A percentile compares a stretch with the other conserved stretches of the same genome.
These are phyloP conservation scores for Oreotrochilus melanogaster DNA, from an alignment of 2,113 vertebrate genomes.

Conservation along the genomic window DNA sequence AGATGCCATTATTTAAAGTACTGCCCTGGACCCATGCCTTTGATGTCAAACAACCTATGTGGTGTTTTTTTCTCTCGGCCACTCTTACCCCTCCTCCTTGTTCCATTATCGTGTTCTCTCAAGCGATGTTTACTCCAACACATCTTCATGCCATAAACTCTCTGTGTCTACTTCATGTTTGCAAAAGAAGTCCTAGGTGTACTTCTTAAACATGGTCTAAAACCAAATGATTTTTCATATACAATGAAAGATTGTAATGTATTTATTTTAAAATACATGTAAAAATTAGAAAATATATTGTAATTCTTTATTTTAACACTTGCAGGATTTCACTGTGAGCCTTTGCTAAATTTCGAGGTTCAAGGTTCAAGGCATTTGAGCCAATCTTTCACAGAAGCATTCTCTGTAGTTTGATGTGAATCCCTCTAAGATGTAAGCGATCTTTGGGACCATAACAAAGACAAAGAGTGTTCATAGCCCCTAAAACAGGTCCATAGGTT, in stretches of 20 bases:
- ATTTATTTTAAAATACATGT: background rate
- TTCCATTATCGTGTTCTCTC: background rate
- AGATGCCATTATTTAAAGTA: background rate
- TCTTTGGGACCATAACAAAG: background rate
- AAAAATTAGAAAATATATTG: background rate
- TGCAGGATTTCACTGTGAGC: background rate
- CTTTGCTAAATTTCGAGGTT: background rate
- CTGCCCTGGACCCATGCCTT: background rate
- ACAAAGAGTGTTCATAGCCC: background rate
- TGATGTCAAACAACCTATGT: background rate
- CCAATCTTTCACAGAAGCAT: background rate
- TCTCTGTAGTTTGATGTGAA: background rate
- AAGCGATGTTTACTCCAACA: background rate
- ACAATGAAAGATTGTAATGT: background rate
- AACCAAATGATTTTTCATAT: background rate
- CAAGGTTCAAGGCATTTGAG: background rate
- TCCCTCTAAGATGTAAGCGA: background rate
- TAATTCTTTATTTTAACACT: background rate
- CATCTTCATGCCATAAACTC: background rate
- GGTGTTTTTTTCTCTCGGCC: background rate
- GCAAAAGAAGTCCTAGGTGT: background rate
- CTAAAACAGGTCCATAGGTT: background rate
- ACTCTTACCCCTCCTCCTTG: background rate
- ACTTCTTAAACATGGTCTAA: background rate
- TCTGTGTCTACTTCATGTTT: background rate